These are phyloP conservation scores for Euproctis similis DNA, from an alignment of 2,888 invertebrate genomes.

Conservation along the genomic window DNA sequence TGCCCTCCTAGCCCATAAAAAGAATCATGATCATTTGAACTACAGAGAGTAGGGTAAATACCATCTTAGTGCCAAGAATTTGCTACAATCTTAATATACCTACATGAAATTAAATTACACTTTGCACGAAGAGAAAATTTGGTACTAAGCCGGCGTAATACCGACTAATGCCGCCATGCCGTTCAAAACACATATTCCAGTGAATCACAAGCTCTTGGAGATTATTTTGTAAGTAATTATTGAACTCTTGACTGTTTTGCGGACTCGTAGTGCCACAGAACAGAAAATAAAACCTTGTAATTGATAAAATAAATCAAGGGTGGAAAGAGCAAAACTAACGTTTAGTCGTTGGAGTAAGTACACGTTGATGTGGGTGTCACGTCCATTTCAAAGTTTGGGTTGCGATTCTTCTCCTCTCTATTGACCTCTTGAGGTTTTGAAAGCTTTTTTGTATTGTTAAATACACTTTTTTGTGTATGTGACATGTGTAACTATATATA, in stretches of 20 bases:
- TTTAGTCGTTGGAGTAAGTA: constrained; percentile 15
- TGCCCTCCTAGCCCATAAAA: too few species aligned
- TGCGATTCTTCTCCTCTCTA: constrained; percentile 20
- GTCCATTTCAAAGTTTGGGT: constrained; percentile 18
- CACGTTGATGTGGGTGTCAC: constrained; percentile 14
- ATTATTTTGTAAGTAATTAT: constrained; percentile 40
- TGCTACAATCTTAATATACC: constrained; percentile 1
- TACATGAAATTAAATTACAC: constrained; percentile 9
- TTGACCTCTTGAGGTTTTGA: too few species aligned
- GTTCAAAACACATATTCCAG: constrained; percentile 17
- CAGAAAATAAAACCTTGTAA: too few species aligned
- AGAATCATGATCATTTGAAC: too few species aligned
- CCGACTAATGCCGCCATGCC: constrained; percentile 16
- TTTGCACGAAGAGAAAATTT: constrained; percentile 4
- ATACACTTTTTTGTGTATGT: too few species aligned
- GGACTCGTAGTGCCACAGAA: constrained; percentile 21
- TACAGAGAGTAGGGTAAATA: too few species aligned
- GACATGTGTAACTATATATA: too few species aligned
- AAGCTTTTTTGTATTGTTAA: too few species aligned
- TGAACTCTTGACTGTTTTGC: constrained; percentile 31
- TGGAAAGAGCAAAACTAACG: constrained; percentile 19
- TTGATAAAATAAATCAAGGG: constrained; percentile 32
- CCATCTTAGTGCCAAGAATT: background rate
- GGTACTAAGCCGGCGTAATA: constrained; percentile 12
- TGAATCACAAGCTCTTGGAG: constrained; percentile 24